Evolutionary conservation across 2,888 invertebrate species (phyloP), one percentile per base, ranked within the genome.

Genomic region (Tinea trinotella): DNA sequence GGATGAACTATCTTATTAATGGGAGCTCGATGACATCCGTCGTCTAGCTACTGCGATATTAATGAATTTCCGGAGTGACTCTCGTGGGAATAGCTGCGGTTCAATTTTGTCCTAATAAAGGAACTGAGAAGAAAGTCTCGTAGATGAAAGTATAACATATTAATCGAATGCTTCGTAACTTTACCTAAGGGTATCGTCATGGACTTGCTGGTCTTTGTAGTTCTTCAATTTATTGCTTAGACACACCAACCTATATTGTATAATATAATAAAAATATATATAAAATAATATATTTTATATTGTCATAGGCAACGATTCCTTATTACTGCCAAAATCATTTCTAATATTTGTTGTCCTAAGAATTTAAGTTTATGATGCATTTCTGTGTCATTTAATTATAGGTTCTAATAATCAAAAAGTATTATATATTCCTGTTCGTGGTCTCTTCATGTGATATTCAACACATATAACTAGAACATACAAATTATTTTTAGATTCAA

Each of bases 111-210:
- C 40, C 7, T 40, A 40, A 13, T 40, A 40, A 15, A 72, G 66
- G 69, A 70, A 70, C 64, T 61, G 65, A 64, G 64, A 70, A 74
- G 70, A 74, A 70, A 66, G 61, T 63, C 61, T 63, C 13, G 24
- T 56, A 66, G 64, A 71, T 62, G 69, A 68, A 70, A 2, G 7
- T 7, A 30, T 30, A 30, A 30, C 30, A 30, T 40, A 40, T 15
- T 40, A 40, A 40, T 40, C 3, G 13, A 12, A 40, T 15, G 7
- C 30, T 30, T 40, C 13, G 2, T 13, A 40, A 40, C 13, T 40
- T 40, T 15, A 40, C 40, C 40, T 40, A 40, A 40, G 40, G 40
- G 40, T 40, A 15, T 40, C 40, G 40, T 40, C 6, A 13, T 40
- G 40, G 40, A 40, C 40, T 40, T 40, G 13, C 13, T 4, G 13